Evolutionary conservation across 2,888 invertebrate genomes (phyloP).

Genomic region (Hirtodrosophila confusa): DNA sequence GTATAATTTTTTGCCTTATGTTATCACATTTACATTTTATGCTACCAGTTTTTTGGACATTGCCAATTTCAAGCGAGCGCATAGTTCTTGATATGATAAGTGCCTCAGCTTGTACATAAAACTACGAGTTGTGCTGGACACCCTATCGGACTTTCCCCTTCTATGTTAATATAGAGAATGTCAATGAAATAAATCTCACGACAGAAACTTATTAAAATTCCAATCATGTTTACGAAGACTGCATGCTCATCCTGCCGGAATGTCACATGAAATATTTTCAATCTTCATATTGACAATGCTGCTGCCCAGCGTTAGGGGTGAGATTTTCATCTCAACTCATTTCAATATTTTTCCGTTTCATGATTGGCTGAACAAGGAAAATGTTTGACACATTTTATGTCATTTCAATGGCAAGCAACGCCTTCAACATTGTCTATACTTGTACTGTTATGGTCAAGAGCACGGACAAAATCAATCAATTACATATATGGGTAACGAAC

Average conservation of each 20-base stretch:
- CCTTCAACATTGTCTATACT: constrained; percentile 38
- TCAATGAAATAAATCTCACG: constrained; percentile 39
- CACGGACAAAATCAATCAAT: constrained; percentile 61
- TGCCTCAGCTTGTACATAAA: constrained; percentile 34
- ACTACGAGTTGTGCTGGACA: constrained; percentile 19
- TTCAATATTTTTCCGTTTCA: constrained; percentile 33
- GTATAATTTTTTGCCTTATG: background rate
- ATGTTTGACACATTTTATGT: constrained; percentile 44
- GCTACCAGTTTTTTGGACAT: constrained; percentile 9
- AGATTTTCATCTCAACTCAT: constrained; percentile 17
- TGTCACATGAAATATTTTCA: constrained; percentile 63
- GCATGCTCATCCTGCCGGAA: constrained; percentile 31
- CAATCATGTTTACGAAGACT: constrained; percentile 51
- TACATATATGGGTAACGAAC: constrained; percentile 22
- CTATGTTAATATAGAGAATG: constrained; percentile 19
- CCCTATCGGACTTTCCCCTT: constrained; percentile 16
- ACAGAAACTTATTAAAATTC: constrained; percentile 72
- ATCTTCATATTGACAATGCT: constrained; percentile 64
- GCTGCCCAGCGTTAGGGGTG: constrained; percentile 31
- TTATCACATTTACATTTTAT: constrained; percentile 43
- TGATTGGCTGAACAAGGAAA: constrained; percentile 28
- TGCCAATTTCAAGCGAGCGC: too few relatives aligned
- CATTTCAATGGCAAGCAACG: constrained; percentile 38
- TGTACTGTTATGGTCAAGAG: constrained; percentile 34
- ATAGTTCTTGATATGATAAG: constrained; percentile 53